phyloP scores from a whole-genome alignment of 2,888 invertebrate species.

The Lepidocyrtoides sp. region DNA sequence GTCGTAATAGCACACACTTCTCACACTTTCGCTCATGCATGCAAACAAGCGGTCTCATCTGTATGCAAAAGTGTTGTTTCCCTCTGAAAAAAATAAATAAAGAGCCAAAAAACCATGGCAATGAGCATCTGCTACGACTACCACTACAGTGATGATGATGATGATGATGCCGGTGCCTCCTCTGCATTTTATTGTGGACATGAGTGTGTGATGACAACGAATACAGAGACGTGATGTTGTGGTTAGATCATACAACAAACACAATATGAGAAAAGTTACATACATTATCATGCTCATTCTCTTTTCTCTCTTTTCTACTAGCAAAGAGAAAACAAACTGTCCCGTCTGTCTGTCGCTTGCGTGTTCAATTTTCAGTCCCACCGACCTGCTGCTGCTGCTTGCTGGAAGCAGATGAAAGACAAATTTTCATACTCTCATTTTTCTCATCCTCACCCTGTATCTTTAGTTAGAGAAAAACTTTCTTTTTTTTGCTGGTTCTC shows the following conservation, averaged over 20 bases:
- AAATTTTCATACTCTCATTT: constrained; percentile 11
- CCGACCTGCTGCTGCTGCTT: background rate
- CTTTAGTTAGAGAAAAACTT: background rate
- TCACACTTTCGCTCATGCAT: constrained; percentile 79
- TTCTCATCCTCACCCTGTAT: background rate
- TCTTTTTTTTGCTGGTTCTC: background rate
- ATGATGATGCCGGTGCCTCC: constrained; percentile 27
- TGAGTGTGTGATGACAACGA: constrained; percentile 42
- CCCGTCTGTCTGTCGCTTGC: constrained; percentile 14
- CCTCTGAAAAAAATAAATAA: constrained; percentile 40
- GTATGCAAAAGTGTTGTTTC: constrained; percentile 76
- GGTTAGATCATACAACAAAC: constrained; percentile 27
- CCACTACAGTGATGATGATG: background rate
- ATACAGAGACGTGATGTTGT: constrained; percentile 22
- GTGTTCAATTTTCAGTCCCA: constrained; percentile 18
- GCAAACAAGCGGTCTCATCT: constrained; percentile 81
- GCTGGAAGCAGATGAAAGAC: background rate
- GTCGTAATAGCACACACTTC: constrained; percentile 66
- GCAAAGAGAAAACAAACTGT: background rate
- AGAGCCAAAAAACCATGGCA: constrained; percentile 76
- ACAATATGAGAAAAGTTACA: constrained; percentile 37
- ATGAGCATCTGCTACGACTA: constrained; percentile 76
- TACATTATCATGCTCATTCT: background rate
- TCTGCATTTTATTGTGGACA: constrained; percentile 66
- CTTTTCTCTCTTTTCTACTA: background rate